Conservation (phyloP, 30 jellyfish, hydroid and myxozoan species). For the Hydractinia symbiolongicarpus region DNA sequence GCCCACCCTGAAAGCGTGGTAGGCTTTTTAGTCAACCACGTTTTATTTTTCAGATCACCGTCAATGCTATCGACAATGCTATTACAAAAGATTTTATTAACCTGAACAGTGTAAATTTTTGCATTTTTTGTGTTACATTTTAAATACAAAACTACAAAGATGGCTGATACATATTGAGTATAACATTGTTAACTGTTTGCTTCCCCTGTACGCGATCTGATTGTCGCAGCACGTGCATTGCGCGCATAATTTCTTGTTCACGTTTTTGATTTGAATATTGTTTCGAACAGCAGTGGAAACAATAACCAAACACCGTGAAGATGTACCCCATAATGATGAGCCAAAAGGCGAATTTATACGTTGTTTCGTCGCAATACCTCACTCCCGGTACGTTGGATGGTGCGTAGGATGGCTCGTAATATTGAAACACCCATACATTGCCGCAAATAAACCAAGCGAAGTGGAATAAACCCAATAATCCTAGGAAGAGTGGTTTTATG, state of each 20-base stretch:
- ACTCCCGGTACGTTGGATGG: neutral
- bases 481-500: neutral
- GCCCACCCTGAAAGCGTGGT: no score
- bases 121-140: no score
- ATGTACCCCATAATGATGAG: slow-evolving; percentile 43
- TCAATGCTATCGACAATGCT: no score
- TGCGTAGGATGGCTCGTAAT: slow-evolving; percentile 27
- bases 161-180: no score
- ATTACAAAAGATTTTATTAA: no score
- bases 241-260: neutral
- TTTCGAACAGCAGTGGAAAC: slow-evolving; percentile 39
- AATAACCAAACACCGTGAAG: slow-evolving; percentile 29
- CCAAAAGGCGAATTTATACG: slow-evolving; percentile 56
- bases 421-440: slow-evolving; percentile 60
- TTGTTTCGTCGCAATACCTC: slow-evolving; percentile 39
- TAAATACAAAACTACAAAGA: no score
- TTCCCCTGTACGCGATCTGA: no score
- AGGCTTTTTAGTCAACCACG: no score
- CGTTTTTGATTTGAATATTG: neutral
- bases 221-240: no score
- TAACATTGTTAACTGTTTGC: no score
- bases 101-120: no score
- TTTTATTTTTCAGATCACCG: no score
- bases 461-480: slow-evolving; percentile 34
- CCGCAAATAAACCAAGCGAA: slow-evolving; percentile 73